Evolutionary conservation across 2,113 vertebrate genomes (phyloP).

Genomic region (Leptosomus discolor): DNA sequence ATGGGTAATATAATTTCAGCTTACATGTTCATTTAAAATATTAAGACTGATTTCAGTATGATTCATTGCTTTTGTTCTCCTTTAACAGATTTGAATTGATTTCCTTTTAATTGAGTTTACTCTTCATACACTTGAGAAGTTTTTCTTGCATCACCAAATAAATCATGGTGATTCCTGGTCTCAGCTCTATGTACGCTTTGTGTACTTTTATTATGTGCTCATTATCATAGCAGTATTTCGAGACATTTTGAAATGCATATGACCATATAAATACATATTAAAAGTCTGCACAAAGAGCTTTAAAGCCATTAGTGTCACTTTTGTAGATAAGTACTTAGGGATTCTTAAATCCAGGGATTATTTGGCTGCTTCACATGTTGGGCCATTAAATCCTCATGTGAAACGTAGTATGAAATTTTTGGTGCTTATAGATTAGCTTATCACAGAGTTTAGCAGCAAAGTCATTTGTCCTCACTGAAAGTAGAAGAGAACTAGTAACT

Average conservation of each 20-base stretch:
- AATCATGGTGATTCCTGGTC: background rate
- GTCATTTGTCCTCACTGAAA: background rate
- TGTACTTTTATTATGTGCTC: background rate
- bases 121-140: background rate
- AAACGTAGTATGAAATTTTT: background rate
- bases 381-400: background rate
- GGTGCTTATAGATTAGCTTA: background rate
- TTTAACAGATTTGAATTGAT: background rate
- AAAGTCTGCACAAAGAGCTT: background rate
- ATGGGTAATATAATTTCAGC: background rate
- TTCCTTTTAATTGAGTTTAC: background rate
- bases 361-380: background rate
- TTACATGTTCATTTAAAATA: background rate
- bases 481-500: background rate
- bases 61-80: background rate
- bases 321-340: background rate
- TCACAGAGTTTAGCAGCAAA: background rate
- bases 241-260: background rate
- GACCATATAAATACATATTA: background rate
- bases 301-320: background rate
- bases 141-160: background rate
- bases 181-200: background rate
- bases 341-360: constrained; percentile 8
- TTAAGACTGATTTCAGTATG: background rate
- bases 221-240: background rate